Base-by-base conservation (phyloP, 2,888 invertebrate species). In the Aleiodes testaceus region DNA sequence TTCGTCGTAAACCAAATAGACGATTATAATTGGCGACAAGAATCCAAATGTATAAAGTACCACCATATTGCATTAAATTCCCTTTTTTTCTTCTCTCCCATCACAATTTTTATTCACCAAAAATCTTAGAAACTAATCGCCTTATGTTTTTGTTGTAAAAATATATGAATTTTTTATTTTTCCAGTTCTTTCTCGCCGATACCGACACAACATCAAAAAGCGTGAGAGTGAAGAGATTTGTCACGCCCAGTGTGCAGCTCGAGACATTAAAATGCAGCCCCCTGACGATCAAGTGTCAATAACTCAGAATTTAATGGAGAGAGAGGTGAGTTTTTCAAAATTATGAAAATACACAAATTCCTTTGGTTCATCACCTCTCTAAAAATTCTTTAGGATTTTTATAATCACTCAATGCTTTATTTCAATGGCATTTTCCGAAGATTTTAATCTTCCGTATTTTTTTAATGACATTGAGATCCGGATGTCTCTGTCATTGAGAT, bases 231-330 rank as follows among this genome's bases (percentile, higher is more conserved):
- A 74, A 63, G 69, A 66, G 55, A 76, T 81, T 78, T 77, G 74
- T 68, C 69, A 79, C 78, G 78, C 73, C 75, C 74, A 74, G 76
- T 75, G 65, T 73, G 70, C 70, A 36, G 6, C 72, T 14, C 67
- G 55, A 77, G 79, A 76, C 72, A 80, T 80, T 73, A 67, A 71
- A 42, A 36, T 16, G 44, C 26, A 50, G 49, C 50, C 52, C 44
- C n/a, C 18, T 52, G 36, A 42, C 44, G 47, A 55, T 45, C 52
- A 69, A 67, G 45, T 63, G 47, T 65, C 74, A 74, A 79, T 80
- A 80, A 80, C 72, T 79, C 73, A 76, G 72, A 78, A 73, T 77
- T 78, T 80, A 78, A 76, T 69, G 63, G 72, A 72, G 49, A 69
- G 61, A 45, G 59, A 44, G 49, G 65, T 55, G 49, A 47, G 66